phyloP scores from a whole-genome alignment of 2,113 vertebrate genomes.

The Catagonus wagneri region DNA sequence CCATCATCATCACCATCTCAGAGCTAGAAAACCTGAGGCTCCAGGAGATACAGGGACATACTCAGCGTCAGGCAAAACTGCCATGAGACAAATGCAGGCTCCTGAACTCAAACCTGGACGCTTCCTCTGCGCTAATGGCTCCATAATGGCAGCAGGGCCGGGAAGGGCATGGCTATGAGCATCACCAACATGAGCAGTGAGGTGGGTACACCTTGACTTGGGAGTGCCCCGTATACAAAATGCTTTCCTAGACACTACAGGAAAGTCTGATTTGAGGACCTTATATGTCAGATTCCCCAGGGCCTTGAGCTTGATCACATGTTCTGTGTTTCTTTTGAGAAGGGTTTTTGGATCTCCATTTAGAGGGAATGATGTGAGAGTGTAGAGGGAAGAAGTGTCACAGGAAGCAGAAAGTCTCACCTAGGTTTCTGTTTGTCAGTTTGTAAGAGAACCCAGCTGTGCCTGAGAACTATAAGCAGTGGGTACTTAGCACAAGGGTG shows the following conservation, averaged over 20 bases:
- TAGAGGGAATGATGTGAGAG: not conserved
- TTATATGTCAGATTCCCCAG: not conserved
- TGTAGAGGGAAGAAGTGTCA: not conserved
- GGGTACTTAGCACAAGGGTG: rapidly evolving
- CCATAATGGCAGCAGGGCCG: not conserved
- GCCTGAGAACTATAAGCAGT: not conserved
- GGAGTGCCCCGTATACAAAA: not conserved
- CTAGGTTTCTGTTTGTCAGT: not conserved
- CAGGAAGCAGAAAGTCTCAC: not conserved
- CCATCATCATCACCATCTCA: not conserved
- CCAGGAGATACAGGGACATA: not conserved
- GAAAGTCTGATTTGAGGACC: not conserved
- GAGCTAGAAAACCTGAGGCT: not conserved
- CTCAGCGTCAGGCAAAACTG: not conserved
- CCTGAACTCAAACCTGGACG: not conserved
- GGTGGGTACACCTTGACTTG: rapidly evolving
- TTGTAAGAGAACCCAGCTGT: not conserved
- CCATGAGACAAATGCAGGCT: not conserved
- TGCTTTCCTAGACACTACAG: not conserved
- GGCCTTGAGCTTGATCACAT: not conserved
- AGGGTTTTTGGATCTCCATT: not conserved
- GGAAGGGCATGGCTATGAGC: not conserved
- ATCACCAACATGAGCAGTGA: not conserved
- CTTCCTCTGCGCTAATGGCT: not conserved
- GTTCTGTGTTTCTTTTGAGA: not conserved